Evolutionary conservation across 2,113 vertebrate genomes (phyloP), one percentile per base, ranked within the genome.

Genomic region (Puffinus mauretanicus): DNA sequence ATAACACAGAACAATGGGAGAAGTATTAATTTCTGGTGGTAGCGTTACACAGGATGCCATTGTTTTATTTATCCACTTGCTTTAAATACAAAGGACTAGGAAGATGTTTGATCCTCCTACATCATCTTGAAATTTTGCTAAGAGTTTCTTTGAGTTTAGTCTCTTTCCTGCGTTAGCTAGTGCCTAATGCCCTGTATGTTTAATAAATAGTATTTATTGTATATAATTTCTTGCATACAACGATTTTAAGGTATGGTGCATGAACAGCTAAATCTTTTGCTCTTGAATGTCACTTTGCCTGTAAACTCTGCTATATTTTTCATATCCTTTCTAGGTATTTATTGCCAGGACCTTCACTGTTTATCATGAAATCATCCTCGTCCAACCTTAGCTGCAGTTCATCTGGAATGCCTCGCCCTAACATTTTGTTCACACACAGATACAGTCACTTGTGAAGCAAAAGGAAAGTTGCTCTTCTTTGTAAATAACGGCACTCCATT

Each of bases 331-430:
- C 82, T 98, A 99, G 99, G 98, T 99, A 98, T 98, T 98, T 99
- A 98, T 98, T 99, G 98, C 98, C 99, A 98, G 98, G 99, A 98
- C 98, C 99, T 96, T 98, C 99, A 97, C 99, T 99, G 96, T 98
- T 99, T 98, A 98, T 99, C 98, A 97, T 99, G 98, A 99, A 99
- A 98, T 98, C 99, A 98, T 98, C 99, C 96, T 98, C 97, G 57
- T 98, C 98, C 98, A 99, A 97, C 98, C 96, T 98, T 95, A 98
- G 98, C 97, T 98, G 98, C 92, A 96, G 96, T 97, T 98, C 99
- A 76, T 98, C 98, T 25, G 98, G 98, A 95, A 88, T 98, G 98
- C 98, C 98, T 94, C 98, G 97, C 82, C 98, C 99, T 86, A 98
- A 96, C 97, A 98, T 99, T 98, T 98, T 99, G 97, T 98, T 99